A percentile compares a stretch with the other conserved stretches of the same genome.
phyloP scores from a whole-genome alignment of 2,888 invertebrate genomes.

The Caenorhabditis japonica region DNA sequence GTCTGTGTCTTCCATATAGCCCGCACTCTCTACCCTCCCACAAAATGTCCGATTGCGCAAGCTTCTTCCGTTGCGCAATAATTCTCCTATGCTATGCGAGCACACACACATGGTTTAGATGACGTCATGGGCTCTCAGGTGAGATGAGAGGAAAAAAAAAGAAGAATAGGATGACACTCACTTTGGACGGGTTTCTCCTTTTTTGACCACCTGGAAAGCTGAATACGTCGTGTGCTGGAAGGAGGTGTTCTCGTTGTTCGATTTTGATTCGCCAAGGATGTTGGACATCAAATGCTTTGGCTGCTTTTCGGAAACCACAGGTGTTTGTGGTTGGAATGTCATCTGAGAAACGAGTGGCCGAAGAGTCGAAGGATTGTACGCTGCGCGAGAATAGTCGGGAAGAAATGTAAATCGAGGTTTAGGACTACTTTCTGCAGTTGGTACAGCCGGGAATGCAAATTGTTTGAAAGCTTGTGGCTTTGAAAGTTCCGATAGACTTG shows the following conservation, averaged over 20 bases:
- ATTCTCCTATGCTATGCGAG: slow-evolving; percentile 7
- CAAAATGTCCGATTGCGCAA: slow-evolving; percentile 37
- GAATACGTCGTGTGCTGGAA: slow-evolving; percentile 59
- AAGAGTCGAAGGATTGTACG: slow-evolving; percentile 6
- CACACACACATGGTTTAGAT: slow-evolving; percentile 23
- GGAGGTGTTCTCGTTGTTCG: slow-evolving; percentile 13
- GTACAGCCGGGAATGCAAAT: neutral
- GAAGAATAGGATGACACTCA: slow-evolving; percentile 31
- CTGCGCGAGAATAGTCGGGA: slow-evolving; percentile 16
- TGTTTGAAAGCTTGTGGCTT: slow-evolving; percentile 14
- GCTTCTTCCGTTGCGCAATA: slow-evolving; percentile 42
- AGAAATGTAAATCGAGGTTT: slow-evolving; percentile 15
- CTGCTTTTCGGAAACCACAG: neutral
- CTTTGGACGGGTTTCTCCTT: slow-evolving; percentile 36
- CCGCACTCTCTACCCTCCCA: slow-evolving; percentile 2
- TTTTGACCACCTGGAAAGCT: slow-evolving; percentile 64
- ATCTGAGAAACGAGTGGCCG: slow-evolving; percentile 31
- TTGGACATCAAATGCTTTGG: slow-evolving; percentile 52
- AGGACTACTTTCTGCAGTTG: neutral
- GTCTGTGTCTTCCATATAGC: slow-evolving; percentile 1
- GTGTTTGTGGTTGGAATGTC: slow-evolving; percentile 14
- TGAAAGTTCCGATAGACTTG: slow-evolving; percentile 9
- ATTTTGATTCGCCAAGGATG: slow-evolving; percentile 48
- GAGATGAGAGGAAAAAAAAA: neutral
- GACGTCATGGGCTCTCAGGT: slow-evolving; percentile 15